phyloP scores from a whole-genome alignment of 2,113 vertebrate species.

The Cygnus buccinator region DNA sequence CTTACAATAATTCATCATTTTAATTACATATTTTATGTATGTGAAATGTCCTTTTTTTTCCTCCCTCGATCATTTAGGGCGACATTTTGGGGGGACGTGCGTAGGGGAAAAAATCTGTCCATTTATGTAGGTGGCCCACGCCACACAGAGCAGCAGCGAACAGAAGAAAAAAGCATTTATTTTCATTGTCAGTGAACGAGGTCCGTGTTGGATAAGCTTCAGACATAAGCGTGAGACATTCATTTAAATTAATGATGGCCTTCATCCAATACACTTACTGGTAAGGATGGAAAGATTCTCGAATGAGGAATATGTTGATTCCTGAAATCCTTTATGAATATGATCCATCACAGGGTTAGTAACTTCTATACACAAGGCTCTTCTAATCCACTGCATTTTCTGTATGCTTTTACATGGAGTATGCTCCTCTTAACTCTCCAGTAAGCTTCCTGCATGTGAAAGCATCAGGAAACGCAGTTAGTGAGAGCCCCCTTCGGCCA shows the following conservation, averaged over 20 bases:
- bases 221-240: constrained; percentile 16
- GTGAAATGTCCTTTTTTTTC: constrained; percentile 73
- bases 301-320: not conserved
- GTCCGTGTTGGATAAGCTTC: constrained; percentile 40
- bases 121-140: not conserved
- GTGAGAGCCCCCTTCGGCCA: not conserved
- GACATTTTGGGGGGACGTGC: constrained; percentile 54
- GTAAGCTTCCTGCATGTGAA: not conserved
- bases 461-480: not conserved
- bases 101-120: constrained; percentile 4
- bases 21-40: constrained; percentile 86
- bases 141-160: not conserved
- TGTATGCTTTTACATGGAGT: not conserved
- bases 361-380: constrained; percentile 45
- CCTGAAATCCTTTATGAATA: constrained; percentile 55
- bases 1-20: constrained; percentile 87
- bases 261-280: not conserved
- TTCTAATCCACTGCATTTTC: constrained; percentile 23
- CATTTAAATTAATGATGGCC: constrained; percentile 60
- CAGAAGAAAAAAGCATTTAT: constrained; percentile 22
- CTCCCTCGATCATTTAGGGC: constrained; percentile 45
- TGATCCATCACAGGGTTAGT: constrained; percentile 41
- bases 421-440: not conserved
- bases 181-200: constrained; percentile 5
- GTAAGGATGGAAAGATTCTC: constrained; percentile 22